These are phyloP conservation scores for Poeciliopsis turrubarensis DNA, from an alignment of 2,113 vertebrate genomes.

Conservation along the genomic window DNA sequence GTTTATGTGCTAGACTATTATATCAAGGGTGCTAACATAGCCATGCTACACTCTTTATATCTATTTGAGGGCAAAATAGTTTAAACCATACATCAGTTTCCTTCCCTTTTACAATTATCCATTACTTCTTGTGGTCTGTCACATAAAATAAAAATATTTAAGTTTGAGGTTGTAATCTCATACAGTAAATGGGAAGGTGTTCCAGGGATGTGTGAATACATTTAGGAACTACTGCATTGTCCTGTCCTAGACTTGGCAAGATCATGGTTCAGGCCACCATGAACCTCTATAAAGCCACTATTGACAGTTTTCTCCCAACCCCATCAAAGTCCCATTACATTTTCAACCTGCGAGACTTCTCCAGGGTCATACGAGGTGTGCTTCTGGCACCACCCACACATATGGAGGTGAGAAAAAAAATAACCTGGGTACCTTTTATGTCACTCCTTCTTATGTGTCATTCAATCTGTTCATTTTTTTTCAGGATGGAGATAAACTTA, in stretches of 20 bases:
- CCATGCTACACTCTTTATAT: too few relatives aligned
- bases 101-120: too few relatives aligned
- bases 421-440: not conserved
- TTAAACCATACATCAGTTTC: too few relatives aligned
- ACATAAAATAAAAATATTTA: too few relatives aligned
- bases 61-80: too few relatives aligned
- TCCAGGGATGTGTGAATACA: too few relatives aligned
- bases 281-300: constrained; percentile 85
- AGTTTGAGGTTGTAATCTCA: too few relatives aligned
- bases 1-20: too few relatives aligned
- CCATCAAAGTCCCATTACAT: constrained; percentile 95
- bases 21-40: too few relatives aligned
- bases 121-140: too few relatives aligned
- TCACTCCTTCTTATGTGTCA: not conserved
- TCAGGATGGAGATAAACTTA: constrained; percentile 90
- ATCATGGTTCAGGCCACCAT: constrained; percentile 90
- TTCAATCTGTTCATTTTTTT: not conserved
- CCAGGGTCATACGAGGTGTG: constrained; percentile 89
- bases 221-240: too few relatives aligned
- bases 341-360: constrained; percentile 93
- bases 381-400: constrained; percentile 88
- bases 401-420: constrained; percentile 80
- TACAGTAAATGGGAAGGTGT: too few relatives aligned
- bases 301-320: constrained; percentile 89
- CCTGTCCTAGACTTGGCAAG: constrained; percentile 82